phyloP scores from a whole-genome alignment of 2,113 vertebrate species.

The Hucho hucho region DNA sequence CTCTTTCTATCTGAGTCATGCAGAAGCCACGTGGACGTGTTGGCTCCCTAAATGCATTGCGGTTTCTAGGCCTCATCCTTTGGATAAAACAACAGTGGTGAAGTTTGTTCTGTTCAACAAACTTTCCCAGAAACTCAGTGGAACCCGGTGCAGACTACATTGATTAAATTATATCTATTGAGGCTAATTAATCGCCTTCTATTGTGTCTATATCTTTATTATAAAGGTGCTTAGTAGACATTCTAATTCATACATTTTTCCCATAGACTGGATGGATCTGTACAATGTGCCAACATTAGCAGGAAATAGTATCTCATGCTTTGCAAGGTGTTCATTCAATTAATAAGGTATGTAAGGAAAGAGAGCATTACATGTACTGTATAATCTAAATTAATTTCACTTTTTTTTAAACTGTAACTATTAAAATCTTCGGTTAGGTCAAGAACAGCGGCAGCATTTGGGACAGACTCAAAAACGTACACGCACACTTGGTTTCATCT shows the following conservation, averaged over 20 bases:
- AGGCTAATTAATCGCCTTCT: conserved; percentile 61
- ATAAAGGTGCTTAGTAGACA: conserved; percentile 73
- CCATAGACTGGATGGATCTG: conserved; percentile 47
- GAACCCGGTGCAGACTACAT: conserved; percentile 42
- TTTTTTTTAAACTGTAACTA: too few relatives aligned
- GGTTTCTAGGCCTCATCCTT: conserved; percentile 6
- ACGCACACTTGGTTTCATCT: too few relatives aligned
- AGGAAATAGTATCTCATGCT: conserved; percentile 46
- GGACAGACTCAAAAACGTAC: too few relatives aligned
- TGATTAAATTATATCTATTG: conserved; percentile 60
- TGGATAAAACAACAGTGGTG: conserved; percentile 27
- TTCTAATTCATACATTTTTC: conserved; percentile 59
- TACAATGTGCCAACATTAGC: conserved; percentile 59
- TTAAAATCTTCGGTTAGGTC: too few relatives aligned
- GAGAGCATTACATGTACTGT: conserved; percentile 25
- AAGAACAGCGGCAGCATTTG: too few relatives aligned
- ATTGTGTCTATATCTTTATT: conserved; percentile 64
- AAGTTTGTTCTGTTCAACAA: conserved; percentile 54
- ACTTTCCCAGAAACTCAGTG: conserved; percentile 29
- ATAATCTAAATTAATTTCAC: too few relatives aligned
- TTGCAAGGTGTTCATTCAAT: conserved; percentile 54
- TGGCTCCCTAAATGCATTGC: conserved; percentile 44
- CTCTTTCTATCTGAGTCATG: conserved; percentile 9
- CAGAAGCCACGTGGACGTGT: conserved; percentile 25
- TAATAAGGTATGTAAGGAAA: conserved; percentile 28